A percentile compares a stretch with the other conserved stretches of the same genome.
phyloP scores from a whole-genome alignment of 2,113 vertebrate genomes.

The Oxyruncus cristatus region DNA sequence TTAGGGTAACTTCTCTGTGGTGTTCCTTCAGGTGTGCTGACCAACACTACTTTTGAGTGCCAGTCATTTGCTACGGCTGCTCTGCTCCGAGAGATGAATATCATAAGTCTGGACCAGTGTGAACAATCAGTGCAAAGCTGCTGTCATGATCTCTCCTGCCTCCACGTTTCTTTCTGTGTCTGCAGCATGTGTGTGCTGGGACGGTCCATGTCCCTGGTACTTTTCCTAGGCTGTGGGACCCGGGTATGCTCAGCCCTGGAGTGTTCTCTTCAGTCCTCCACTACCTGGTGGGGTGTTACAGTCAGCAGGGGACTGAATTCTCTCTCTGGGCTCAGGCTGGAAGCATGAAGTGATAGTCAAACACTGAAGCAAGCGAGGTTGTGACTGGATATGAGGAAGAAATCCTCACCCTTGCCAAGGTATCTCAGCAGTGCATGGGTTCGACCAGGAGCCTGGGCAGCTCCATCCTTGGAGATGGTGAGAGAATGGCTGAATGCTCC shows the following conservation, averaged over 20 bases:
- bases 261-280: background rate
- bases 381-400: background rate
- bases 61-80: background rate
- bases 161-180: background rate
- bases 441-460: background rate
- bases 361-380: background rate
- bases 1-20: background rate
- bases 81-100: background rate
- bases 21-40: background rate
- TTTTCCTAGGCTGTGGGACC: background rate
- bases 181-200: background rate
- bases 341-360: background rate
- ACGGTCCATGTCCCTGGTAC: rapidly evolving
- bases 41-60: background rate
- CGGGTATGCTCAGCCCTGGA: background rate
- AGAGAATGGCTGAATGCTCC: background rate
- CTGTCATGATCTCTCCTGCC: background rate
- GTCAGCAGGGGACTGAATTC: background rate
- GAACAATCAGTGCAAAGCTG: background rate
- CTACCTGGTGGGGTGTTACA: background rate
- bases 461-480: background rate
- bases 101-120: background rate
- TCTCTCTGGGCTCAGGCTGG: background rate
- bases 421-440: background rate
- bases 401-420: background rate